Conservation (phyloP, 2,113 vertebrate genomes). For the Fulmarus glacialis region DNA sequence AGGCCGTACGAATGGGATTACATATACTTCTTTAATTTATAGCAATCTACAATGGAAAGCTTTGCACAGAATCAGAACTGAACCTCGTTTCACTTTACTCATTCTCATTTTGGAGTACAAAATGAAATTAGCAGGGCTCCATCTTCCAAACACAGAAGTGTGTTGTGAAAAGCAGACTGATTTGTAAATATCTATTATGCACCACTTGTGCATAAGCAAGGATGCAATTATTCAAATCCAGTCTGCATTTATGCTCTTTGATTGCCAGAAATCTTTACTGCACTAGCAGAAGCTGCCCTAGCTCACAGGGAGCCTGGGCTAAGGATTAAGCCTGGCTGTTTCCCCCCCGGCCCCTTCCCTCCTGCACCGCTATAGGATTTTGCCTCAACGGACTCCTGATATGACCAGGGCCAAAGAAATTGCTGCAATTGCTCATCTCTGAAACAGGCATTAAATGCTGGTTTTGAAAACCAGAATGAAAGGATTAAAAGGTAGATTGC, state of each 20-base stretch:
- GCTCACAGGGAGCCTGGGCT: not conserved
- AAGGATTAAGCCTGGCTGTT: not conserved
- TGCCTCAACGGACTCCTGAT: not conserved
- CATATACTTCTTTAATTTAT: not conserved
- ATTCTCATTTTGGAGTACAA: constrained; percentile 17
- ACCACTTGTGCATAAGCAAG: constrained; percentile 58
- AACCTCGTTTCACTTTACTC: not conserved
- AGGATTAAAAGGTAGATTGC: constrained; percentile 9
- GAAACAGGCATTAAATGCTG: not conserved
- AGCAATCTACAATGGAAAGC: not conserved
- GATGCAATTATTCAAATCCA: constrained; percentile 62
- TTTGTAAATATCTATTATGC: constrained; percentile 70
- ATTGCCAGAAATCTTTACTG: constrained; percentile 3
- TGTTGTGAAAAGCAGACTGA: constrained; percentile 36
- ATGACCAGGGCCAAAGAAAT: not conserved
- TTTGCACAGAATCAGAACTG: not conserved
- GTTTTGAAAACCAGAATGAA: constrained; percentile 18
- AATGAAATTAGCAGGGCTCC: constrained; percentile 20
- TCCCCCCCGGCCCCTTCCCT: not conserved
- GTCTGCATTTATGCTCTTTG: not conserved
- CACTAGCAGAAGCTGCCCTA: not conserved
- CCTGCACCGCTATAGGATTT: not conserved
- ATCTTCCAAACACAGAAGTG: not conserved
- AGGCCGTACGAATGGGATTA: not conserved
- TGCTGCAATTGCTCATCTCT: not conserved